phyloP scores from a whole-genome alignment of 2,888 invertebrate genomes.

The Meiosimyza decipiens region DNA sequence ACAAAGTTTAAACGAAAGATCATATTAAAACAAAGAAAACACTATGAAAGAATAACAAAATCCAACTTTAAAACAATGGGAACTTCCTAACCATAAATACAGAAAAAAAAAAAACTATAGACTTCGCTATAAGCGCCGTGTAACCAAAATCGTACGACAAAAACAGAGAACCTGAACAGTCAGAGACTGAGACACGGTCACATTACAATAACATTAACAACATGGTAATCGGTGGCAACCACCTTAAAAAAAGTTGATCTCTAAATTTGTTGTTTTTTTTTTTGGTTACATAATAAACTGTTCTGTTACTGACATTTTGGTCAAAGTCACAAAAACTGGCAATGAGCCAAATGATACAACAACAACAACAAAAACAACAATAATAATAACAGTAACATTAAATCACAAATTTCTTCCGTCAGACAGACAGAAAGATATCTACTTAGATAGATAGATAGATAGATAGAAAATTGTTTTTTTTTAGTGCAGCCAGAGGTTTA shows the following conservation, averaged over 20 bases:
- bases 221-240: slow-evolving; percentile 10
- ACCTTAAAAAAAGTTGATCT: slow-evolving; percentile 23
- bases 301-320: slow-evolving; percentile 19
- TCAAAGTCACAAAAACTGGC: background rate
- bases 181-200: background rate
- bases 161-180: background rate
- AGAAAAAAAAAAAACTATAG: background rate
- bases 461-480: background rate
- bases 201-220: background rate
- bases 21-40: background rate
- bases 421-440: too few relatives aligned
- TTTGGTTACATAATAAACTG: slow-evolving; percentile 29
- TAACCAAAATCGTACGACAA: background rate
- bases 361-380: slow-evolving; percentile 15
- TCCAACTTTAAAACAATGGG: too few relatives aligned
- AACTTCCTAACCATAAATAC: background rate
- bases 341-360: background rate
- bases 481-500: slow-evolving; percentile 12
- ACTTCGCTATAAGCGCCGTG: background rate
- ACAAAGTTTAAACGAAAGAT: background rate
- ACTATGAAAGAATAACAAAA: too few relatives aligned
- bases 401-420: background rate
- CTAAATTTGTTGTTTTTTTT: slow-evolving; percentile 18
- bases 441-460: too few relatives aligned
- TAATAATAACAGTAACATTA: slow-evolving; percentile 19